Percentiles rank a stretch among this genome's conserved stretches.
Conservation (phyloP, 2,113 vertebrate species). For the Piprites chloris region DNA sequence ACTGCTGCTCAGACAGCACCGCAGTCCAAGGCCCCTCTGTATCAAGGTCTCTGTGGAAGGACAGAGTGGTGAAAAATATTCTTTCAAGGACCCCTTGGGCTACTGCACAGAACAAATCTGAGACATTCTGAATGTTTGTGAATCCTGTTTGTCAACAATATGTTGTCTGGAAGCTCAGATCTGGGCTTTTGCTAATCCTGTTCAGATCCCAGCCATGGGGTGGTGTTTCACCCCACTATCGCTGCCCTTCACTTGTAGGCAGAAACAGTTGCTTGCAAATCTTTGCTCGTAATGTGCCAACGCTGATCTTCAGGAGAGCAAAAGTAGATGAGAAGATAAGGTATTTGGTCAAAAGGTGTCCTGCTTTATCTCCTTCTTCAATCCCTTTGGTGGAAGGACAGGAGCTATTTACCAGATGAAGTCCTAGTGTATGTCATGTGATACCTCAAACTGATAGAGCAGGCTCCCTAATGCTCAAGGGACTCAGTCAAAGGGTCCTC, state of each 20-base stretch:
- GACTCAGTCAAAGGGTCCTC: background rate
- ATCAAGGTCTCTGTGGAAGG: background rate
- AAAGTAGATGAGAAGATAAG: background rate
- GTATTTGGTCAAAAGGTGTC: background rate
- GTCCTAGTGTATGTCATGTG: background rate
- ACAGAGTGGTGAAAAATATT: background rate
- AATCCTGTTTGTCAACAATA: background rate
- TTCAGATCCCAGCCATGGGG: fast-evolving
- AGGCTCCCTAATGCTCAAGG: background rate
- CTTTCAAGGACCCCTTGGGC: background rate
- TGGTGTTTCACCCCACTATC: background rate
- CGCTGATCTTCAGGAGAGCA: background rate
- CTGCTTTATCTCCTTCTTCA: background rate
- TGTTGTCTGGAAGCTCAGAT: background rate
- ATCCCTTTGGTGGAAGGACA: background rate
- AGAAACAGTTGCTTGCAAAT: background rate
- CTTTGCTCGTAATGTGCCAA: background rate
- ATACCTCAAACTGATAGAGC: background rate
- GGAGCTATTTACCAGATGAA: background rate
- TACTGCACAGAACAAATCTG: background rate
- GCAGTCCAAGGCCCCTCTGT: background rate
- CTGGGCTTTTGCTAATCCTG: background rate
- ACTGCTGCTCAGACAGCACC: background rate
- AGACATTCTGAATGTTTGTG: background rate
- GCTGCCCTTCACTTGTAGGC: background rate